phyloP scores from a whole-genome alignment of 1,140 invertebrate species.

The Saccostrea glomerata region DNA sequence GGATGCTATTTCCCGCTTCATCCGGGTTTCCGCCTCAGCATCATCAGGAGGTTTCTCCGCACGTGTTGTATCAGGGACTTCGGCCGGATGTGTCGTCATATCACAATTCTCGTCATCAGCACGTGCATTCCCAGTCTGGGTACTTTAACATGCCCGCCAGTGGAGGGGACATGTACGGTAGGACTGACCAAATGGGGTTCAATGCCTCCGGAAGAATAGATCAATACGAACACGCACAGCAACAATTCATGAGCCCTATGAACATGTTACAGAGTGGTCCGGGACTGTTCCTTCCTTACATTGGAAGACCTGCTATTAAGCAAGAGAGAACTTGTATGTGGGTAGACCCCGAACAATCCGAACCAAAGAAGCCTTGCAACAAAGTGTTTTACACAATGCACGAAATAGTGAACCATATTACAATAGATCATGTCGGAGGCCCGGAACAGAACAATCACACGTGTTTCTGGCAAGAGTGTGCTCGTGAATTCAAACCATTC shows the following conservation, averaged over 20 bases:
- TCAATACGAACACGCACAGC: slow-evolving; percentile 66
- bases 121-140: slow-evolving; percentile 72
- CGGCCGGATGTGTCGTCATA: slow-evolving; percentile 77
- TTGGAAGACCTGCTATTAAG: slow-evolving; percentile 85
- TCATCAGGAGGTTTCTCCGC: slow-evolving; percentile 79
- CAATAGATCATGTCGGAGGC: slow-evolving; percentile 98
- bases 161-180: slow-evolving; percentile 76
- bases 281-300: slow-evolving; percentile 91
- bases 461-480: slow-evolving; percentile 89
- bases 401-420: slow-evolving; percentile 98
- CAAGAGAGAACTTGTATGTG: slow-evolving; percentile 96
- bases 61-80: slow-evolving; percentile 80
- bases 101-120: slow-evolving; percentile 61
- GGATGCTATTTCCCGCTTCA: slow-evolving; percentile 75
- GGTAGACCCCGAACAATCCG: slow-evolving; percentile 91
- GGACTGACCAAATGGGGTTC: slow-evolving; percentile 76
- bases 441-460: slow-evolving; percentile 90
- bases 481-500: slow-evolving; percentile 95
- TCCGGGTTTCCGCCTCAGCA: slow-evolving; percentile 78
- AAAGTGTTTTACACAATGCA: slow-evolving; percentile 95
- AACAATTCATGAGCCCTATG: slow-evolving; percentile 72
- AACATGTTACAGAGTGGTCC: slow-evolving; percentile 73
- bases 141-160: slow-evolving; percentile 54
- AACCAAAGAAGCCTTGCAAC: slow-evolving; percentile 90
- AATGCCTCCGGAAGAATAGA: slow-evolving; percentile 75